Base-by-base conservation (phyloP, 2,888 invertebrate species). In the Lithodes maja region DNA sequence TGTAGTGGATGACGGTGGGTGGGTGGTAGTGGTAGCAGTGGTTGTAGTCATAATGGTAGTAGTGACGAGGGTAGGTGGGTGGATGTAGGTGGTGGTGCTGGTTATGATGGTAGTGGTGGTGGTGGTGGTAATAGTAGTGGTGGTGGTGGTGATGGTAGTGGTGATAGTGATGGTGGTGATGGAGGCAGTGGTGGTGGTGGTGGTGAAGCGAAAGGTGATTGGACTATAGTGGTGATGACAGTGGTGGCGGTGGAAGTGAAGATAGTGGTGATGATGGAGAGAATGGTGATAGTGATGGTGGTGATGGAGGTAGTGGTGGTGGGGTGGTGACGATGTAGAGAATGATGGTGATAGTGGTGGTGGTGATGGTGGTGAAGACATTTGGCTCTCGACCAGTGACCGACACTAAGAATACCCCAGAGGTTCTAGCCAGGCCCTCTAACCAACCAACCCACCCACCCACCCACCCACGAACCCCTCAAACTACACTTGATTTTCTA, bases 331-430 rank as follows among this genome's bases (percentile, higher is more conserved):
- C 12, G 61, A 12, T 61, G 61, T 5, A 61, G 12, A 61, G 33
- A 61, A 7, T 61, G 68, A 61, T 1, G 9, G 75, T 9, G n/a
- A 17, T 17, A 33, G 75, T 75, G 75, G 75, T 75, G 33, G 33
- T 33, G 33, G 33, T 33, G 33, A 33, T 33, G 33, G 33, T 33
- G 33, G 33, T 33, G 33, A 33, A 33, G 33, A 33, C 17, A n/a
- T 17, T 75, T 75, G 75, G 75, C 75, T n/a, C 75, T 75, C 17
- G 5, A n/a, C 75, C 75, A 75, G 75, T 75, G 33, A 17, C 75
- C 33, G 33, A 7, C 75, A 17, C n/a, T 17, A 75, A 75, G 33
- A 33, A n/a, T 75, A 75, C 7, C 68, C 68, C 68, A 61, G 68
- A 15, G 33, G 33, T 33, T 33, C 33, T 33, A 33, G 68, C 68